Evolutionary conservation across 2,113 vertebrate genomes (phyloP).

Genomic region (Mohoua ochrocephala): DNA sequence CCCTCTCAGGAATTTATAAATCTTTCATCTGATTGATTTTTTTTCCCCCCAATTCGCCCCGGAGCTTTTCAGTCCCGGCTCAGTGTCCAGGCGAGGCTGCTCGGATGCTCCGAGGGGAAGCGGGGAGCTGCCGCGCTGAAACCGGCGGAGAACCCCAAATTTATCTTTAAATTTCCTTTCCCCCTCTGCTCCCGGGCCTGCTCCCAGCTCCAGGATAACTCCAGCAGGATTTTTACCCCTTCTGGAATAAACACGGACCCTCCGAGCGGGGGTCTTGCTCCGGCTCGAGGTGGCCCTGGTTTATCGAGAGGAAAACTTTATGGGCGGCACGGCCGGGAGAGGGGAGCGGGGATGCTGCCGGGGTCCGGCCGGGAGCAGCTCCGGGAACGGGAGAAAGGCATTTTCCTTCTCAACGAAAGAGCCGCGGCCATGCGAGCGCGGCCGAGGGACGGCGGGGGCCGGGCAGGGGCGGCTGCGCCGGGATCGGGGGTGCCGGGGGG

Average conservation of each 20-base stretch:
- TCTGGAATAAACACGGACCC: background rate
- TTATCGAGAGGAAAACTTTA: background rate
- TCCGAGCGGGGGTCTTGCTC: background rate
- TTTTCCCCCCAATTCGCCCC: accelerated
- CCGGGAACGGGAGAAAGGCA: background rate
- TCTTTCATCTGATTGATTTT: background rate
- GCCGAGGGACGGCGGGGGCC: background rate
- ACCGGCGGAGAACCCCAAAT: background rate
- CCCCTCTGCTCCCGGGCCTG: background rate
- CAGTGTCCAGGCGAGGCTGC: background rate
- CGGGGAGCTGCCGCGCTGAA: background rate
- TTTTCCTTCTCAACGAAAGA: background rate
- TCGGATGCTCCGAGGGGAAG: background rate
- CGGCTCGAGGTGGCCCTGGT: accelerated
- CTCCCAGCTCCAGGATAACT: background rate
- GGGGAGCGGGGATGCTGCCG: background rate
- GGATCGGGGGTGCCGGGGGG: background rate
- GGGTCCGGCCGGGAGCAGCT: background rate
- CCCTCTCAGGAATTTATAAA: background rate
- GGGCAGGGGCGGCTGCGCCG: background rate
- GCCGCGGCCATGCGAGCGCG: background rate
- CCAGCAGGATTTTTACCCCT: background rate
- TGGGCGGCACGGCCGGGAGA: background rate
- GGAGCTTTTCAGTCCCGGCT: background rate
- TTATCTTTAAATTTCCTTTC: background rate